Evolutionary conservation across 2,888 invertebrate genomes (phyloP), one percentile per base, ranked within the genome.

Genomic region (Elmis aenea): DNA sequence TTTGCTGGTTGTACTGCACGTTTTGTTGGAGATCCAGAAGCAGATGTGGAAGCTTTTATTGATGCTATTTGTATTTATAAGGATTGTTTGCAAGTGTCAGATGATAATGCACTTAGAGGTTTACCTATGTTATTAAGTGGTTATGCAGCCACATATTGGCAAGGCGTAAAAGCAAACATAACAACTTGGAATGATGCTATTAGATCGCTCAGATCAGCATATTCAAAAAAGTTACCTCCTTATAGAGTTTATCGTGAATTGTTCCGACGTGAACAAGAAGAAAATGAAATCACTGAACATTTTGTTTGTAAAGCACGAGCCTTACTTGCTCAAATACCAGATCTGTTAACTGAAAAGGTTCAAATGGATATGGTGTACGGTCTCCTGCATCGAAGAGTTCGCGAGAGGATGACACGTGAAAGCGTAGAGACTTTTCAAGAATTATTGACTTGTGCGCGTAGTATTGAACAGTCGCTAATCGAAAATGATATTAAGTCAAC

Each of bases 81-180:
- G 13, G 22, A 31, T 13, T 46, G 48, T 16, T 10, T 29, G 3
- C 26, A 38, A 23, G 33, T 48, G 9, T 30, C 22, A n/a, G 31
- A 31, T 10, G 8, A 13, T 8, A 31, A 31, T 14, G 23, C 31
- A 9, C 9, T 21, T 8, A 5, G n/a, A 8, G 33, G 20, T 1
- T 12, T 26, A 5, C 18, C 26, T 4, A 26, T 33, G 25, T 13
- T 26, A 11, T 12, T 33, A n/a, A 15, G n/a, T 6, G 26, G 26
- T 6, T n/a, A 16, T 11, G 26, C 33, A 11, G 33, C 26, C 3
- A 33, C 26, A 4, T 33, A 26, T 26, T 33, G 33, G 33, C 33
- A 33, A 20, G 26, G 33, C 5, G 12, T 26, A 3, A 33, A 26
- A 12, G 3, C 26, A 8, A 13, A 15, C 5, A 21, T 20, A 11